Evolutionary conservation across 2,888 invertebrate genomes (phyloP).

Genomic region (Apeira syringaria): DNA sequence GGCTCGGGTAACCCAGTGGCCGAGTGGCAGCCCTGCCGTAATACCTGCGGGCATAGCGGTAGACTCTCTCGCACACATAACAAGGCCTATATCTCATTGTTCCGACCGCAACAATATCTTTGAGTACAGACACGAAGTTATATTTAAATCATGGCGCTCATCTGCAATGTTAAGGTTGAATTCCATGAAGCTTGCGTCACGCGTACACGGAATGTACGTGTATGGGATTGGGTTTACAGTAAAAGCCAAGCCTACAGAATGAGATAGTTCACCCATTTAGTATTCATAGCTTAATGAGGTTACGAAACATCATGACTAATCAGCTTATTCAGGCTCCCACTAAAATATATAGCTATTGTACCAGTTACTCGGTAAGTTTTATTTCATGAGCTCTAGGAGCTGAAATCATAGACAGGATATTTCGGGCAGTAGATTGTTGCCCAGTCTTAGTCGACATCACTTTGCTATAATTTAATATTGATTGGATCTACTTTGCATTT

Average conservation of each 20-base stretch:
- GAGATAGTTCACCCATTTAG: neutral
- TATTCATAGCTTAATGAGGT: too few relatives aligned
- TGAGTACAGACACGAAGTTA: constrained; percentile 63
- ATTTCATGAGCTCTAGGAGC: too few relatives aligned
- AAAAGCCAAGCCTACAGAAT: constrained; percentile 3
- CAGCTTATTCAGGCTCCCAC: too few relatives aligned
- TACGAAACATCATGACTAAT: too few relatives aligned
- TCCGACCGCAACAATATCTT: constrained; percentile 41
- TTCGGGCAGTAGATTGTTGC: too few relatives aligned
- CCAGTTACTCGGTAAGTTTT: too few relatives aligned
- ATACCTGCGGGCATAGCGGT: constrained; percentile 7
- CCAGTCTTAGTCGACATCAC: too few relatives aligned
- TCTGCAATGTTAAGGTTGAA: constrained; percentile 81
- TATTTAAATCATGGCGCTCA: constrained; percentile 74
- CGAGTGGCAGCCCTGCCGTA: constrained; percentile 37
- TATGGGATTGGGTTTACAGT: constrained; percentile 40
- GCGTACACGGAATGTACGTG: constrained; percentile 37
- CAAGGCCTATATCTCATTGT: constrained; percentile 41
- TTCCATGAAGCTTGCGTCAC: constrained; percentile 72
- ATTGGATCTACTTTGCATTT: too few relatives aligned
- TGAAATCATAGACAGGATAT: too few relatives aligned
- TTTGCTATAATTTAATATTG: too few relatives aligned
- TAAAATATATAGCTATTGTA: too few relatives aligned
- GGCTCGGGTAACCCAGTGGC: constrained; percentile 51
- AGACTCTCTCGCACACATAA: constrained; percentile 22